Evolutionary conservation across 2,888 invertebrate species (phyloP).

Genomic region (Coleophora deauratella): DNA sequence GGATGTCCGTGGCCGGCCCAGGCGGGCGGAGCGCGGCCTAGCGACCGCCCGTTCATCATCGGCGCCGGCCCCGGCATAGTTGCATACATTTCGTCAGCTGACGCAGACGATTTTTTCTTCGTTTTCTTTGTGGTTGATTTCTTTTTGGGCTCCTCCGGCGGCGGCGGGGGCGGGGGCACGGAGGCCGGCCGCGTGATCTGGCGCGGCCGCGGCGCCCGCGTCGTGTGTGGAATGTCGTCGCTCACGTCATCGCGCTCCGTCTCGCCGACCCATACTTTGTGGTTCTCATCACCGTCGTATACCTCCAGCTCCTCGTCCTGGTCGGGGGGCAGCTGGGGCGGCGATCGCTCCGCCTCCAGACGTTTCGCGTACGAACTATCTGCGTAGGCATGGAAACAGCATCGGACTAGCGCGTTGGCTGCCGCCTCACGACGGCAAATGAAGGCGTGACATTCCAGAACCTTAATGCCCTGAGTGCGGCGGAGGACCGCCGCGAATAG

Average conservation of each 20-base stretch:
- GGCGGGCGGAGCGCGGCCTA: conserved; percentile 61
- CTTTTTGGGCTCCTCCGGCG: conserved; percentile 78
- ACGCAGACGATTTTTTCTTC: conserved; percentile 73
- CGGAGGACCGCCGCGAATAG: conserved; percentile 97
- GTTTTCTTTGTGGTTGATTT: conserved; percentile 71
- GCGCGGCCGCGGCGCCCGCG: conserved; percentile 82
- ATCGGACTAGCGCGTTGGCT: conserved; percentile 96
- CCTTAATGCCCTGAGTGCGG: conserved; percentile 96
- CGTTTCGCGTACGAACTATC: conserved; percentile 95
- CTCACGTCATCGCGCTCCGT: conserved; percentile 83
- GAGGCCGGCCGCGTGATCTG: conserved; percentile 86
- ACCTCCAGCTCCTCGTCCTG: conserved; percentile 85
- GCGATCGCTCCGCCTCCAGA: conserved; percentile 77
- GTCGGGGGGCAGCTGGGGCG: conserved; percentile 52
- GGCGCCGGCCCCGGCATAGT: conserved; percentile 68
- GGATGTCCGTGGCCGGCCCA: conserved; percentile 51
- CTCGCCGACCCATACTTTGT: conserved; percentile 94
- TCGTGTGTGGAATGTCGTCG: conserved; percentile 76
- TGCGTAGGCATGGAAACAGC: conserved; percentile 98
- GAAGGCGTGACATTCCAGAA: conserved; percentile 98
- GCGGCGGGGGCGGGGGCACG: conserved; percentile 89
- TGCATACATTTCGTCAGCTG: conserved; percentile 75
- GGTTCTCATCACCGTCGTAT: conserved; percentile 94
- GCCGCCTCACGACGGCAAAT: conserved; percentile 97
- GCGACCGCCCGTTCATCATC: conserved; percentile 55